Base-by-base conservation (phyloP, 2,797 vertebrate genomes). In the Chloroceryle amazona region DNA sequence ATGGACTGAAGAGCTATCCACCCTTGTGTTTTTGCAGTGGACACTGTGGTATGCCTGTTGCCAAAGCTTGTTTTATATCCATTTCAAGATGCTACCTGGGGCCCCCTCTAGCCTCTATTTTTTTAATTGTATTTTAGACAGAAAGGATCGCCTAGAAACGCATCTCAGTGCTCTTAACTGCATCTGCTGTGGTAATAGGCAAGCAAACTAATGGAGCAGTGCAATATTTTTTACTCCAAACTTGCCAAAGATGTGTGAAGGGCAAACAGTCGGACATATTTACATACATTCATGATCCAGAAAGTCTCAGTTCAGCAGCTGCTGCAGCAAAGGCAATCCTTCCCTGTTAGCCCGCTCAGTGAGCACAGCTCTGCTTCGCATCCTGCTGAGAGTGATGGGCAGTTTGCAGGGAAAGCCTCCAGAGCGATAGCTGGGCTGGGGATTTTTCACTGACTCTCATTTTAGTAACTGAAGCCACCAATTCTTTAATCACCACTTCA, bases 231-330 rank as follows among this genome's bases (percentile, higher is more conserved):
- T 90, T 96, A 95, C 82, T 98, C 89, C 82, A 73, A 97, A 97
- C 84, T 94, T 93, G 96, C 96, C 90, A 95, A 97, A 97, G 94
- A 97, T 97, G 96, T 98, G 96, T 97, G 98, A 98, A 98, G 97
- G 97, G 96, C 94, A 96, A 98, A 97, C 71, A 94, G 96, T 80
- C 95, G 90, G 89, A 91, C 84, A 95, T 93, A 91, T 98, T 97
- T 97, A 98, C 96, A 98, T 96, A 96, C 90, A 96, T 91, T 94
- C 93, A 81, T 78, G 96, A 97, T 96, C 96, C 90, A 89, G 62
- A 87, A 96, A 97, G 95, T 97, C 84, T 80, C 76, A 96, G 91
- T 95, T 96, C 94, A 94, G 91, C 82, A 93, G 94, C 68, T 88
- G 91, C 63, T 51, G 35, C 86, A 87, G 96, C 92, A 96, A 80